Percentiles rank a stretch among this genome's conserved stretches.
phyloP scores from a whole-genome alignment of 2,113 vertebrate genomes.

The Romanogobio albipinnatus region DNA sequence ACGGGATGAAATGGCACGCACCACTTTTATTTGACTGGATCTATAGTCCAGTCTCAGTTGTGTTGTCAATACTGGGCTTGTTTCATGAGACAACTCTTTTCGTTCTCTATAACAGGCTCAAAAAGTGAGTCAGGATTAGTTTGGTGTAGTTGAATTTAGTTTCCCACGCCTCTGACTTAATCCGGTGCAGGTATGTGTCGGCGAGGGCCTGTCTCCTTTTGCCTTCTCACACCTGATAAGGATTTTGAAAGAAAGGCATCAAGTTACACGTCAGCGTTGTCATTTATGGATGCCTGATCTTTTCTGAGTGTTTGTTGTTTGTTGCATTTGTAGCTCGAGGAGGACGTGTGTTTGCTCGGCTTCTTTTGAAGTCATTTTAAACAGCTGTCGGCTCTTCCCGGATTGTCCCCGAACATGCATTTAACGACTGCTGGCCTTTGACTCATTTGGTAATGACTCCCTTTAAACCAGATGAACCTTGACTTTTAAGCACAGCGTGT shows the following conservation, averaged over 20 bases:
- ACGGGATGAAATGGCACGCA: constrained; percentile 30
- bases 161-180: constrained; percentile 26
- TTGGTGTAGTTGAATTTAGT: background rate
- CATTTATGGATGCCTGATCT: constrained; percentile 19
- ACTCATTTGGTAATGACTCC: constrained; percentile 60
- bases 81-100: background rate
- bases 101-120: background rate
- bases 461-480: constrained; percentile 44
- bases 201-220: constrained; percentile 27
- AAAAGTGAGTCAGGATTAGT: background rate
- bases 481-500: background rate
- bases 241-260: constrained; percentile 39
- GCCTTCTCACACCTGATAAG: constrained; percentile 62
- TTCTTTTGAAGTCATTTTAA: constrained; percentile 61
- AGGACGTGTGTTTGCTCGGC: constrained; percentile 62
- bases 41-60: constrained; percentile 11
- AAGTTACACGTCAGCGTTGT: constrained; percentile 48
- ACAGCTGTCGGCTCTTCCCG: constrained; percentile 61
- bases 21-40: constrained; percentile 41
- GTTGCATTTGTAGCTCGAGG: constrained; percentile 45
- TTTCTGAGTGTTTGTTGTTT: constrained; percentile 34
- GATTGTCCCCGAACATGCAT: constrained; percentile 61
- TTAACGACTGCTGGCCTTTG: constrained; percentile 59
- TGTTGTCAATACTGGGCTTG: constrained; percentile 15
- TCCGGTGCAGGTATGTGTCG: constrained; percentile 29